Conservation (phyloP, 2,888 invertebrate species). For the Eugnorisma glareosa region DNA sequence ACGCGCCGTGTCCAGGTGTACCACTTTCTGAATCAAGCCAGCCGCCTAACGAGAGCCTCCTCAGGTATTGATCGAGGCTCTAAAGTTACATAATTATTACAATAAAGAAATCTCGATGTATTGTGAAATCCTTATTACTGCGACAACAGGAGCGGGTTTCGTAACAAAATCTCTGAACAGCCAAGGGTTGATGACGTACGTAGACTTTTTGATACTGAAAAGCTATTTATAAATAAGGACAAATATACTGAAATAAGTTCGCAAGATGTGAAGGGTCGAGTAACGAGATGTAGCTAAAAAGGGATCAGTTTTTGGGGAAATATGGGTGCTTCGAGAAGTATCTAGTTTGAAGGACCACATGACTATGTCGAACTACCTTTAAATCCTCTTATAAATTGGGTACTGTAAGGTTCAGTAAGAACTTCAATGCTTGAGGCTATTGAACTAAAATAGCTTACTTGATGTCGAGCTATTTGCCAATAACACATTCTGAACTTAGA, state of each 20-base stretch:
- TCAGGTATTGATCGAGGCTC: too few species aligned
- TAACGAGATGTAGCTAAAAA: constrained; percentile 31
- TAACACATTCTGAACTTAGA: background rate
- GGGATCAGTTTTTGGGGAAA: constrained; percentile 36
- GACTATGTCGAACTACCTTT: constrained; percentile 19
- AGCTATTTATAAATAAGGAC: constrained; percentile 45
- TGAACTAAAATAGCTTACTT: constrained; percentile 10
- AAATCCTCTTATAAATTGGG: constrained; percentile 21
- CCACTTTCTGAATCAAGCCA: too few species aligned
- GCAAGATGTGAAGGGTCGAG: constrained; percentile 29
- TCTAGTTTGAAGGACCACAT: constrained; percentile 27
- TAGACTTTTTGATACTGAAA: background rate
- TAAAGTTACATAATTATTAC: background rate
- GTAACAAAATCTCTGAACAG: constrained; percentile 35
- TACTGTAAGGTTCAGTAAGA: background rate
- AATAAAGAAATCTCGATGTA: background rate
- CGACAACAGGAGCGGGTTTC: background rate
- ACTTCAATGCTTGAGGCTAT: background rate
- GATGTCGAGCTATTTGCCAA: background rate
- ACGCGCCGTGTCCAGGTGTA: too few species aligned
- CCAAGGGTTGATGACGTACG: constrained; percentile 30
- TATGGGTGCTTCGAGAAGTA: constrained; percentile 19
- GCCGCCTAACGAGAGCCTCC: too few species aligned
- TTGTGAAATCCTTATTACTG: background rate
- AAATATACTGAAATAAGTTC: constrained; percentile 43